Conservation (phyloP, 2,797 vertebrate species). For the Alauda arvensis region DNA sequence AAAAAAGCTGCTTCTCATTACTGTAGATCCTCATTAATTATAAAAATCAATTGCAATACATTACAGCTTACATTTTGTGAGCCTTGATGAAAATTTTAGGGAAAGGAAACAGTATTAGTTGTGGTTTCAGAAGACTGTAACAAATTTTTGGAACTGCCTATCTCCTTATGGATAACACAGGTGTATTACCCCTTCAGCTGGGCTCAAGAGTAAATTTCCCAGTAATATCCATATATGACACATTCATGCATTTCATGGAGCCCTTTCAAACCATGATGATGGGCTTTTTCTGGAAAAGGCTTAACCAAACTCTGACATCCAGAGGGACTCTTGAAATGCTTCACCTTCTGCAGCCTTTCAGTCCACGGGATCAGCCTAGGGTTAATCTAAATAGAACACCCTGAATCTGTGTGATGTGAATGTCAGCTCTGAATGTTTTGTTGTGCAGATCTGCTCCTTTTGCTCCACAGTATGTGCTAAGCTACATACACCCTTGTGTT, state of each 20-base stretch:
- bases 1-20: background rate
- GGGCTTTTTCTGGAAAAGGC: background rate
- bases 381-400: background rate
- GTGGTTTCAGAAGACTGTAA: background rate
- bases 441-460: background rate
- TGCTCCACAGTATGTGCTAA: background rate
- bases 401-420: background rate
- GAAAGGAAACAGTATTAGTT: background rate
- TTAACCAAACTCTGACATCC: background rate
- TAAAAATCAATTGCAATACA: background rate
- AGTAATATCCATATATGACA: background rate
- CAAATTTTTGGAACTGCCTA: background rate
- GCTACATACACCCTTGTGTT: background rate
- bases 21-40: background rate
- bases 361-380: no score
- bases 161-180: background rate
- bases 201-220: background rate
- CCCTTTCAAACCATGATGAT: background rate
- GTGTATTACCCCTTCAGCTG: background rate
- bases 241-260: background rate
- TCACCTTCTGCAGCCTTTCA: background rate
- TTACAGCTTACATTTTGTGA: rapidly evolving
- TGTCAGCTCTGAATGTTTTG: background rate
- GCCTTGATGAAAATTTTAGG: background rate
- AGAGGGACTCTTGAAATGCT: rapidly evolving